A percentile compares a stretch with the other conserved stretches of the same genome.
phyloP scores from a whole-genome alignment of 2,888 invertebrate species.

The Congeria kusceri region DNA sequence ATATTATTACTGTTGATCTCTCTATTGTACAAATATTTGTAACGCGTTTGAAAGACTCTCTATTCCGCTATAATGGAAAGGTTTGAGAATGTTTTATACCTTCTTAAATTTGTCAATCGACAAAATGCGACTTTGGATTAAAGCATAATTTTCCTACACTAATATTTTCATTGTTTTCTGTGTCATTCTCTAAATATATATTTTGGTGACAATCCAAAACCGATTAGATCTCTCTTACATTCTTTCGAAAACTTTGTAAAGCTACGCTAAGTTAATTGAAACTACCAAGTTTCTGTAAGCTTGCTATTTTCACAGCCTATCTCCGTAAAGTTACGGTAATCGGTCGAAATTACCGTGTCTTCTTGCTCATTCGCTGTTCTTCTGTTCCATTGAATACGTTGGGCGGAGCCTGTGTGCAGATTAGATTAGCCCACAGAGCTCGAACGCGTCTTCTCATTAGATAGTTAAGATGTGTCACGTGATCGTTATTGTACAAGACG shows the following conservation, averaged over 20 bases:
- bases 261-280: conserved; percentile 50
- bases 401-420: conserved; percentile 28
- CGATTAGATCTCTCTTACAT: conserved; percentile 19
- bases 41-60: conserved; percentile 38
- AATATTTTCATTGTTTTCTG: conserved; percentile 67
- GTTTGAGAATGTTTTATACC: conserved; percentile 54
- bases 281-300: conserved; percentile 23
- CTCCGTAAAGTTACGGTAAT: conserved; percentile 30
- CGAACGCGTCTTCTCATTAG: conserved; percentile 1
- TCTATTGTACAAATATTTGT: conserved; percentile 37
- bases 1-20: conserved; percentile 53
- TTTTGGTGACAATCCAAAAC: conserved; percentile 51
- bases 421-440: conserved; percentile 1
- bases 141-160: conserved; percentile 47
- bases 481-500: too few relatives aligned
- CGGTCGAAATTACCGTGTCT: conserved; percentile 20
- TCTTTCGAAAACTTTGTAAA: conserved; percentile 24
- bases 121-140: conserved; percentile 44
- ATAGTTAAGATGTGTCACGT: conserved; percentile 21
- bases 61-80: conserved; percentile 36
- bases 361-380: conserved; percentile 25
- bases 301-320: conserved; percentile 22
- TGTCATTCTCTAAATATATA: conserved; percentile 53
- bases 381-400: neutral
- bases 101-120: conserved; percentile 46